Base-by-base conservation (phyloP, 2,888 invertebrate species). In the Cryptosula pallasiana region DNA sequence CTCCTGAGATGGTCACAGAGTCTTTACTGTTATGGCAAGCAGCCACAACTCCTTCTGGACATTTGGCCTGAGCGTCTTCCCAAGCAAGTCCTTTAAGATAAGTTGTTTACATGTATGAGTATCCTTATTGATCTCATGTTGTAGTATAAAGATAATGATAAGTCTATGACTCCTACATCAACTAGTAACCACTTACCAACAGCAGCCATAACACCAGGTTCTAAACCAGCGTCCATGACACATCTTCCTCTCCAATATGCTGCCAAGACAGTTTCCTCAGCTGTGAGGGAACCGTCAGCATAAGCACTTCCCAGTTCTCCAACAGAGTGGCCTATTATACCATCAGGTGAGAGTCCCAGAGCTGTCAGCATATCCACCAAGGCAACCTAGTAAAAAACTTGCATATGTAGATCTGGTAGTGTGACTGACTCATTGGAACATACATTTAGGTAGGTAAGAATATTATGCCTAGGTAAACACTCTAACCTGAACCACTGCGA, bases 221-320 rank as follows among this genome's bases (percentile, higher is more conserved):
- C 82, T 1, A 84, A 79, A 20, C 78, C 77, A 1, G 82, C 83
- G 29, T 81, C 81, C 69, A 76, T 75, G 54, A 85, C 81, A 78
- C 82, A 83, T 25, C 80, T 76, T 32, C 85, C 86, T 77, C 98
- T 89, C 90, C 93, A 94, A 86, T 93, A 98, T 45, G 98, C 95
- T 71, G 95, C 91, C 78, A 96, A 86, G 72, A 97, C 91, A 0
- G 95, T 91, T 87, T 99, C 96, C 84, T 95, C 95, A 1, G 92
- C 91, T 9, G 94, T 95, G 80, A 99, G 90, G 70, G 94, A 92
- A 20, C 94, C 95, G 87, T 98, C 97, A 35, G 95, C 96, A 86
- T 97, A 97, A 23, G 95, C 96, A 85, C 97, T 97, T 0, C 94
- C 94, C 3, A 97, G 87, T n/a, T n/a, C n/a, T n/a, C n/a, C n/a